Percentiles rank a stretch among this genome's conserved stretches.
Evolutionary conservation across 2,113 vertebrate genomes (phyloP).

Genomic region (Myrmophylax atrothorax): DNA sequence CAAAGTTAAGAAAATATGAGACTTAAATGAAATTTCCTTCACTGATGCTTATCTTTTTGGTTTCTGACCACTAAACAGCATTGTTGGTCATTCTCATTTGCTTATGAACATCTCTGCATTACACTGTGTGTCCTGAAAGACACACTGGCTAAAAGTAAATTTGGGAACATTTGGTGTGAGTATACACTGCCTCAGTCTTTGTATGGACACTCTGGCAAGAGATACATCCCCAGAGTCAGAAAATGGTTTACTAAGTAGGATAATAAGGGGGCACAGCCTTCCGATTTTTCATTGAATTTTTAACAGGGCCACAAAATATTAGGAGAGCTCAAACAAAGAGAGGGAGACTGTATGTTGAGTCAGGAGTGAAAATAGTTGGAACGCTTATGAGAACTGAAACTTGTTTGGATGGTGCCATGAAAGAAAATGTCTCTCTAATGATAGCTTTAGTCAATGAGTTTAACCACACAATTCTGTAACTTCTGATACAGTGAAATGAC

Average conservation of each 20-base stretch:
- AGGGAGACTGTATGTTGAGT: background rate
- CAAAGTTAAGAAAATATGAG: background rate
- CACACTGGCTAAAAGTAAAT: background rate
- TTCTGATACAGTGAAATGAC: background rate
- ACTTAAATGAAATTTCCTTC: background rate
- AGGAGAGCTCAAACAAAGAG: background rate
- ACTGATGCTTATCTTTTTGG: background rate
- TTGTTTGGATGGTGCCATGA: background rate
- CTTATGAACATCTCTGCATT: background rate
- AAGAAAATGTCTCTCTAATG: background rate
- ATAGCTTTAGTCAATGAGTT: background rate
- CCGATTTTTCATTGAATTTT: background rate
- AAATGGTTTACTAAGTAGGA: background rate
- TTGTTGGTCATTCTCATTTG: background rate
- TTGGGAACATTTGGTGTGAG: background rate
- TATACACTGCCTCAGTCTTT: background rate
- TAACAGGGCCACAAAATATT: background rate
- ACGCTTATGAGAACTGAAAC: background rate
- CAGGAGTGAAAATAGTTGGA: background rate
- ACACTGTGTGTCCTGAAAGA: background rate
- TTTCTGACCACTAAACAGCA: background rate
- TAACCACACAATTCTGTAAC: background rate
- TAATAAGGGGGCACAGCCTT: background rate
- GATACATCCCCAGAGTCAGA: background rate
- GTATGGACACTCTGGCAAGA: background rate